A percentile compares a stretch with the other conserved stretches of the same genome.
Evolutionary conservation across 2,888 invertebrate species (phyloP).

Genomic region (Pandemis cinnamomeana): DNA sequence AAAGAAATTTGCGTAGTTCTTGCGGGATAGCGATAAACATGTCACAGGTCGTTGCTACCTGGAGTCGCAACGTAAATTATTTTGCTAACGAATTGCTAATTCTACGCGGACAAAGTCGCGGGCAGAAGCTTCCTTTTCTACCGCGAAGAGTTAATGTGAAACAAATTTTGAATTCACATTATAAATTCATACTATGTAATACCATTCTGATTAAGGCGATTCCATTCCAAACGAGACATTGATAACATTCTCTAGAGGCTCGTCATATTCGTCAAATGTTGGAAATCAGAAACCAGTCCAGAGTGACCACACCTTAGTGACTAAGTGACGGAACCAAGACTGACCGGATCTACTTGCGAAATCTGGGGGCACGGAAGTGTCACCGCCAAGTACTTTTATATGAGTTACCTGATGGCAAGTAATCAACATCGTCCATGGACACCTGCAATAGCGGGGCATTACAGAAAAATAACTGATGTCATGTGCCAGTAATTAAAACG

Average conservation of each 20-base stretch:
- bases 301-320: constrained; percentile 20
- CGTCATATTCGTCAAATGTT: not conserved
- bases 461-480: too few species aligned
- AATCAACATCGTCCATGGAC: too few species aligned
- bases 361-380: not conserved
- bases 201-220: constrained; percentile 23
- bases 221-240: constrained; percentile 3
- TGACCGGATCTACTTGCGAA: constrained; percentile 12
- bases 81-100: too few species aligned
- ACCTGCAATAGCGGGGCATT: too few species aligned
- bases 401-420: too few species aligned
- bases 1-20: too few species aligned
- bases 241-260: constrained; percentile 6
- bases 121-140: not conserved
- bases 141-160: constrained; percentile 6
- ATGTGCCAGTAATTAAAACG: too few species aligned
- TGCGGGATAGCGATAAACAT: too few species aligned
- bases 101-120: too few species aligned
- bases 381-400: too few species aligned
- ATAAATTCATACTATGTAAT: constrained; percentile 23
- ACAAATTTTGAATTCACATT: constrained; percentile 21
- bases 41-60: too few species aligned
- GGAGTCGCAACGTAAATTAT: too few species aligned
- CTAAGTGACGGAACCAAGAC: not conserved
- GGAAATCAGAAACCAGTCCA: not conserved